A percentile compares a stretch with the other conserved stretches of the same genome.
Evolutionary conservation across 2,797 vertebrate species (phyloP).

Genomic region (Coluber constrictor): DNA sequence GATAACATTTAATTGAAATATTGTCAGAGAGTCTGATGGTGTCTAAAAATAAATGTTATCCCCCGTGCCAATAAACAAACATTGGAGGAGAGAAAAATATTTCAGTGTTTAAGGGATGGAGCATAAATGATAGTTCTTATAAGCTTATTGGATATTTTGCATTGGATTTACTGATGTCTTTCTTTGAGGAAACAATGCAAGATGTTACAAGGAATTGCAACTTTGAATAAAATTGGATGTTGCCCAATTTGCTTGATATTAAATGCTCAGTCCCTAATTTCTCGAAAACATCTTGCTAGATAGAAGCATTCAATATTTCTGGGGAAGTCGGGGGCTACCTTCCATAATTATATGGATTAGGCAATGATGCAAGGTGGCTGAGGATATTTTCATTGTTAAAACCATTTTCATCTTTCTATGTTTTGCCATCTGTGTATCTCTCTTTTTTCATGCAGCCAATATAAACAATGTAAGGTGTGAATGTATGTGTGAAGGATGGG

Average conservation of each 20-base stretch:
- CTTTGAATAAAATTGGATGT: background rate
- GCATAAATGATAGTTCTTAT: background rate
- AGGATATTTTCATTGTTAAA: background rate
- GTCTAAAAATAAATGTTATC: background rate
- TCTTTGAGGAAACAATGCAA: background rate
- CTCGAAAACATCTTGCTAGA: background rate
- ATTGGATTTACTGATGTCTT: background rate
- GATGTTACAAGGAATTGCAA: background rate
- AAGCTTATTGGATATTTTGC: no score
- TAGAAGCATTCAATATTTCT: background rate
- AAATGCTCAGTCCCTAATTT: background rate
- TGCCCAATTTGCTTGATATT: background rate
- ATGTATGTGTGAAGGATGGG: background rate
- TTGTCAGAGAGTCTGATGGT: background rate
- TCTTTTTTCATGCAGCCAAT: background rate
- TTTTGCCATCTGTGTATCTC: background rate
- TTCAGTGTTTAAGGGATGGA: background rate
- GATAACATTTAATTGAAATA: background rate
- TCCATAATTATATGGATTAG: background rate
- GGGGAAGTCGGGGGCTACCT: background rate
- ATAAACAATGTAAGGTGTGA: background rate
- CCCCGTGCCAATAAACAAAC: background rate
- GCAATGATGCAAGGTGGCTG: background rate
- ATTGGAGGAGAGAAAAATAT: background rate
- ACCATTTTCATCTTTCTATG: background rate